Conservation (phyloP, 2,888 invertebrate species). For the Thumatha senex region DNA sequence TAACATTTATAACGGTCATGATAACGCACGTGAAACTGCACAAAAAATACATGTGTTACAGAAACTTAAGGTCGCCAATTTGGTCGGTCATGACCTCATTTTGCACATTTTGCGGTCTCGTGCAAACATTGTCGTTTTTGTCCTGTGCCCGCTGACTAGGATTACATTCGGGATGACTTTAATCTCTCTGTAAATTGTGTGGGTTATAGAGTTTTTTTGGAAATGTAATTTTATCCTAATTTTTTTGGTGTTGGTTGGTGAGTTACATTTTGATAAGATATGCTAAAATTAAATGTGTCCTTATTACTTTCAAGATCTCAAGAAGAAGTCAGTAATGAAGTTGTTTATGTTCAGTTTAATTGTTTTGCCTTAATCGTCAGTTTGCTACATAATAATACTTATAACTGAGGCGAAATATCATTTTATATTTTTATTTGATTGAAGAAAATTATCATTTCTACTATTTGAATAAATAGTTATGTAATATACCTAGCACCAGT, state of each 20-base stretch:
- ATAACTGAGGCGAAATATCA: no score
- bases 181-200: conserved; percentile 41
- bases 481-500: no score
- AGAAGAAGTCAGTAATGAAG: no score
- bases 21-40: conserved; percentile 42
- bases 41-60: conserved; percentile 53
- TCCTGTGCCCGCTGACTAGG: conserved; percentile 37
- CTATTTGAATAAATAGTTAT: no score
- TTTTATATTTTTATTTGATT: no score
- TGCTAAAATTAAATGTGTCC: neutral
- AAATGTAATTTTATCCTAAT: conserved; percentile 26
- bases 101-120: conserved; percentile 46
- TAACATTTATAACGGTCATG: conserved; percentile 74
- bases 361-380: no score
- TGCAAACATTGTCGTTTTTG: conserved; percentile 50
- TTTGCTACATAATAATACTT: no score
- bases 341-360: no score
- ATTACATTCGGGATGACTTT: conserved; percentile 42
- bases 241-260: conserved; percentile 11
- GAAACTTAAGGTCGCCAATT: conserved; percentile 51
- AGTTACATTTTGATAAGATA: conserved; percentile 14
- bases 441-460: no score
- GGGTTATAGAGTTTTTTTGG: conserved; percentile 41
- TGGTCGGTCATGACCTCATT: conserved; percentile 43
- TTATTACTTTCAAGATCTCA: no score